These are phyloP conservation scores for Sebastes steindachneri DNA, from an alignment of 2,797 vertebrate genomes.

Conservation along the genomic window DNA sequence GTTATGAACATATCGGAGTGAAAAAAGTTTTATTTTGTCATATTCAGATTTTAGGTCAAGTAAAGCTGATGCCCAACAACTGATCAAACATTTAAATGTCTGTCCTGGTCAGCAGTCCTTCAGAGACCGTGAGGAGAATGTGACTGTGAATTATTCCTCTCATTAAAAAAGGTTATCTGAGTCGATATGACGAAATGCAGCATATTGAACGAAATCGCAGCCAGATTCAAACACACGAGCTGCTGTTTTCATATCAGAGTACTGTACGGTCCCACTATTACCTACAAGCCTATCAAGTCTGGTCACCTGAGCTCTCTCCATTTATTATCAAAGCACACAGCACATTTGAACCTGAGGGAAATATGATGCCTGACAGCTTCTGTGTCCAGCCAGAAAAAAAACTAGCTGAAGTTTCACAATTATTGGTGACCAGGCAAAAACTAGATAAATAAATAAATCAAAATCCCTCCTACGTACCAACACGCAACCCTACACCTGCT, in stretches of 20 bases:
- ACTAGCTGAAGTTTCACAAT: slow-evolving; percentile 84
- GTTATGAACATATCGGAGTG: slow-evolving; percentile 55
- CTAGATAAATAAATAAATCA: slow-evolving; percentile 74
- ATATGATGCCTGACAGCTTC: slow-evolving; percentile 78
- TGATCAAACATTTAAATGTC: slow-evolving; percentile 70
- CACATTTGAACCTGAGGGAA: slow-evolving; percentile 80
- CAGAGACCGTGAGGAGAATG: slow-evolving; percentile 40
- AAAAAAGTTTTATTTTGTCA: slow-evolving; percentile 37
- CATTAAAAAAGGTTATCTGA: slow-evolving; percentile 35
- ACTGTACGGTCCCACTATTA: slow-evolving; percentile 41
- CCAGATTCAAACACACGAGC: slow-evolving; percentile 38
- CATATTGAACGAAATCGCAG: slow-evolving; percentile 8
- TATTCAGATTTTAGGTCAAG: slow-evolving; percentile 61
- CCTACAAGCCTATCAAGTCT: slow-evolving; percentile 46
- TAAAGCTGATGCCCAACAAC: slow-evolving; percentile 44
- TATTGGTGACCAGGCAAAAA: slow-evolving; percentile 80
- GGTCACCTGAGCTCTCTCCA: slow-evolving; percentile 76
- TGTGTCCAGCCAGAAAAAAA: slow-evolving; percentile 73
- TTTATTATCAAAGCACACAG: slow-evolving; percentile 82
- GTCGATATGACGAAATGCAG: slow-evolving; percentile 25
- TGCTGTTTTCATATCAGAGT: slow-evolving; percentile 38
- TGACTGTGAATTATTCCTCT: slow-evolving; percentile 45
- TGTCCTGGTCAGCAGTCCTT: slow-evolving; percentile 55
- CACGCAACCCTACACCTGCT: slow-evolving; percentile 75
- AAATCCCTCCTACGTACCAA: slow-evolving; percentile 64